Evolutionary conservation across 1,140 invertebrate genomes (phyloP), one percentile per base, ranked within the genome.

Genomic region (Drosophila pruinosa): DNA sequence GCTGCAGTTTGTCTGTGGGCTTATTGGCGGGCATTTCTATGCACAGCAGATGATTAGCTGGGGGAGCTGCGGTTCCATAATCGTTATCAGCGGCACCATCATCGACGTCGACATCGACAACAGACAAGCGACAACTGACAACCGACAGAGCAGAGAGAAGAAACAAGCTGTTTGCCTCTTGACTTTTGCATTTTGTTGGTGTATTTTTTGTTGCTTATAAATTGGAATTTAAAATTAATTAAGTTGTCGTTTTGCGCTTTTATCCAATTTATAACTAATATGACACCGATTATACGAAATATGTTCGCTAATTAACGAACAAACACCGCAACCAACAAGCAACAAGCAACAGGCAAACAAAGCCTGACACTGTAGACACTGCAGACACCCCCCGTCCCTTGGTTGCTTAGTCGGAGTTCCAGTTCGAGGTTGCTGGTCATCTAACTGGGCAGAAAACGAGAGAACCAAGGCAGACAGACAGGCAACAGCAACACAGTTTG

Each of bases 211-310:
- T 50, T 64, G 82, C 80, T 88, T 86, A 80, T 82, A 89, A 89
- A 90, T 90, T 82, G 79, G 89, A 90, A 90, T 86, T 90, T 89
- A 90, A 86, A 90, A 90, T 90, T 90, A 90, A 90, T 90, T 90
- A 90, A 90, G 80, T 89, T 90, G 89, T 90, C 89, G 89, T 90
- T 89, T 90, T 90, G 78, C 73, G 89, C 89, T 86, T 90, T 90
- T 90, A 90, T 90, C 85, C 80, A 90, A 90, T 90, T 90, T 90
- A 90, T 90, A 90, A 90, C 89, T 90, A 90, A 90, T 90, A 90
- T 90, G 89, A 90, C 89, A 90, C 89, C 89, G 89, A 90, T 90
- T 90, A 90, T 89, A 89, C 85, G 89, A 90, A 90, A 90, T 90
- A 89, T 90, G 89, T 90, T 90, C 89, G 78, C 89, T 90, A 90